phyloP scores from a whole-genome alignment of 2,113 vertebrate genomes.

The Willisornis vidua region DNA sequence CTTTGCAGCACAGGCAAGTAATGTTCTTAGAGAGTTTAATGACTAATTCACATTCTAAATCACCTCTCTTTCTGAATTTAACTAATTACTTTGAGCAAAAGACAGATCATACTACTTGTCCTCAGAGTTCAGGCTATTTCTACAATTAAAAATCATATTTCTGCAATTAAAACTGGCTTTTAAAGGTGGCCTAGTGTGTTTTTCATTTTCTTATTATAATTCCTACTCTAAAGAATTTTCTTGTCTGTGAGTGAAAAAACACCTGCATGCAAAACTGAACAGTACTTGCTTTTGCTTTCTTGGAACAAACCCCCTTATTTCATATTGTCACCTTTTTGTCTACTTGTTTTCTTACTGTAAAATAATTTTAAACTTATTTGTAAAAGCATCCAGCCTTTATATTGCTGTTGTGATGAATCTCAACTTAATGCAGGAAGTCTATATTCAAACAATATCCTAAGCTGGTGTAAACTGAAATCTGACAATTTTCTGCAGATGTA shows the following conservation, averaged over 20 bases:
- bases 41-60: conserved; percentile 34
- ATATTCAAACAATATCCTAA: not conserved
- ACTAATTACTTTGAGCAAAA: conserved; percentile 18
- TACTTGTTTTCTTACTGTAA: not conserved
- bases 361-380: not conserved
- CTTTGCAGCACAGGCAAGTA: not conserved
- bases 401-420: not conserved
- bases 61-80: not conserved
- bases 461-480: not conserved
- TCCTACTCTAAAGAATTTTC: not conserved
- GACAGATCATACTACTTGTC: not conserved
- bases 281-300: not conserved
- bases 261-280: not conserved
- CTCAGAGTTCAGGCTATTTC: conserved; percentile 15
- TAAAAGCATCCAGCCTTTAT: not conserved
- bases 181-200: not conserved
- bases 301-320: not conserved
- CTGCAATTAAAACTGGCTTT: conserved; percentile 2
- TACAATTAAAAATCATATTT: conserved; percentile 12
- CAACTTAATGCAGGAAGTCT: not conserved
- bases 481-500: not conserved
- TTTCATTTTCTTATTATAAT: not conserved
- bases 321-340: not conserved
- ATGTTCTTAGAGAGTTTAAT: conserved; percentile 8
- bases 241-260: not conserved